phyloP scores from a whole-genome alignment of 1,140 invertebrate species.

The Aphis craccivora region DNA sequence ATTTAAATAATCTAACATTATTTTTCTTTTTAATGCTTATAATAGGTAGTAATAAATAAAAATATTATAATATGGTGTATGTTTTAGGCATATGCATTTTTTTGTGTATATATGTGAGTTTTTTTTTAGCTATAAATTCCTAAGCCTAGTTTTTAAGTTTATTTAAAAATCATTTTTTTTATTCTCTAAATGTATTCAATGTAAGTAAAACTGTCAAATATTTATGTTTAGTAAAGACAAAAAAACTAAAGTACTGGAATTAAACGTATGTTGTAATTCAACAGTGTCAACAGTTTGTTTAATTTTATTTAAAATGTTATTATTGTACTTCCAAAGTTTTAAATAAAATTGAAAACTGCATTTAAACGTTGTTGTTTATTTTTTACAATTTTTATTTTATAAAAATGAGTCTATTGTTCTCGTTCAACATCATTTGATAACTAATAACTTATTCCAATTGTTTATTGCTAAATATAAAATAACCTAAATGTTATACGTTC shows the following conservation, averaged over 20 bases:
- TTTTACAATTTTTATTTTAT: not conserved
- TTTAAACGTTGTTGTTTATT: not conserved
- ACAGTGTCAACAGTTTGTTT: not conserved
- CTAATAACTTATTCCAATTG: not conserved
- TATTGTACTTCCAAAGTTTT: constrained; percentile 16
- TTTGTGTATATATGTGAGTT: not conserved
- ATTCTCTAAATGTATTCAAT: not conserved
- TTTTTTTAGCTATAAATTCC: not conserved
- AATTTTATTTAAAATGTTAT: constrained; percentile 32
- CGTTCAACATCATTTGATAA: not conserved
- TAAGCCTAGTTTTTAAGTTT: not conserved
- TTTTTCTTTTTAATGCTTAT: not conserved
- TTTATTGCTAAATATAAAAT: not conserved
- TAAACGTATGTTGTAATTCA: not conserved
- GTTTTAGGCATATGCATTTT: not conserved
- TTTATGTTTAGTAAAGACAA: not conserved
- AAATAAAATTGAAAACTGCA: constrained; percentile 18
- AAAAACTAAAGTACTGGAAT: not conserved
- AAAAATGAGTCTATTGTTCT: not conserved
- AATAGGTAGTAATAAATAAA: too few relatives aligned
- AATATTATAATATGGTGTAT: not conserved
- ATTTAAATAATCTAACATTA: not conserved
- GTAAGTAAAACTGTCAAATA: not conserved
- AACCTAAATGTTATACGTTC: not conserved
- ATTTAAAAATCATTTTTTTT: not conserved